A percentile compares a stretch with the other conserved stretches of the same genome.
Evolutionary conservation across 2,888 invertebrate species (phyloP).

Genomic region (Amiota mariae): DNA sequence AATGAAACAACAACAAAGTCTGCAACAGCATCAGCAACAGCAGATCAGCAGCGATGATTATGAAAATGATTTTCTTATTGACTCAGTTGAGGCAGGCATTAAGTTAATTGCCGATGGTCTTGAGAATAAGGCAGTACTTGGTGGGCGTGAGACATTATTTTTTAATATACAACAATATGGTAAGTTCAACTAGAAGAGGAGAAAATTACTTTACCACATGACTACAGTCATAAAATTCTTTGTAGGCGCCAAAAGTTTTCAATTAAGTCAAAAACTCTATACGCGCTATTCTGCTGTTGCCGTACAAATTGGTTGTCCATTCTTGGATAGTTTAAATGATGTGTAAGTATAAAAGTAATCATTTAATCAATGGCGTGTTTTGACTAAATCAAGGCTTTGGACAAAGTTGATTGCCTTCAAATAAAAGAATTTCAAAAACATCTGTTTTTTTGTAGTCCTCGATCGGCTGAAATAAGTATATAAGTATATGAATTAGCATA

Average conservation of each 20-base stretch:
- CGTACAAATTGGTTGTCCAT: constrained; percentile 84
- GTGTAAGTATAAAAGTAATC: constrained; percentile 75
- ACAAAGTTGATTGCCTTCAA: not conserved
- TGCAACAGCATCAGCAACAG: constrained; percentile 6
- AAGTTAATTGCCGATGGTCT: constrained; percentile 78
- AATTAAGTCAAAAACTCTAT: constrained; percentile 84
- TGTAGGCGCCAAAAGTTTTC: constrained; percentile 74
- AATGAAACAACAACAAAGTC: constrained; percentile 75
- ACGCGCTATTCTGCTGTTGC: constrained; percentile 86
- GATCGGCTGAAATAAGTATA: too few species aligned
- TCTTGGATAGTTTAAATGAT: constrained; percentile 81
- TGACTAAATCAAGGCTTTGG: not conserved
- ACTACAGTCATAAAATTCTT: not conserved
- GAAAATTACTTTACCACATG: not conserved
- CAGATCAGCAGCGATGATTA: constrained; percentile 10
- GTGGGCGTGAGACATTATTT: constrained; percentile 83
- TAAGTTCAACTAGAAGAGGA: constrained; percentile 53
- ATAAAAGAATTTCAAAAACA: not conserved
- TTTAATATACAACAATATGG: constrained; percentile 85
- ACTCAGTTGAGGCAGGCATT: constrained; percentile 83
- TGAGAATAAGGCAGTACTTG: constrained; percentile 79
- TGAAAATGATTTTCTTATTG: constrained; percentile 75
- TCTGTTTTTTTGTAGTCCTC: too few species aligned
- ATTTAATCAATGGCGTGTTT: not conserved
- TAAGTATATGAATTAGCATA: too few species aligned